Evolutionary conservation across 2,113 vertebrate genomes (phyloP), one percentile per base, ranked within the genome.

Genomic region (Nothocercus nigrocapillus): DNA sequence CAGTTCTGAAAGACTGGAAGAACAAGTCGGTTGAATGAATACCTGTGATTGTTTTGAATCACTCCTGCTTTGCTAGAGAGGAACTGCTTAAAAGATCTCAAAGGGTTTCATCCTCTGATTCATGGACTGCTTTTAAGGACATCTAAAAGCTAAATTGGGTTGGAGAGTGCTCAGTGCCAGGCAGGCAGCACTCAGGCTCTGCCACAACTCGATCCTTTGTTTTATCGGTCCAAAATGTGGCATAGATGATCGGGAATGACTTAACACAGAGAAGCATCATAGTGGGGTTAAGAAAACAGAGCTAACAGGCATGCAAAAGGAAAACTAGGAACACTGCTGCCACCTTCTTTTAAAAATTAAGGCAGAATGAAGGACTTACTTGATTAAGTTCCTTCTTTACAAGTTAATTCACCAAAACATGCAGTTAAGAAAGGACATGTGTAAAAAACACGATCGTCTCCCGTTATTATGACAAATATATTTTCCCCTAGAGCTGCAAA

Each of bases 201-300:
- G 81, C 74, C 85, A 89, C 59, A 67, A 12, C 36, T 34, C 28
- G 62, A 79, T 79, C 67, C 22, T 87, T 86, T 80, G 74, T 66
- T 54, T 63, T 67, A 17, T 64, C 83, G 84, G 30, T 92, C 59
- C 54, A 70, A 92, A 96, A 84, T 14, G 45, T 63, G 87, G 63
- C 28, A 58, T 14, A 73, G 81, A 58, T 85, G 74, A 89, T 89
- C 1, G 2, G 47, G 90, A 92, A 92, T 25, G 62, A 45, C 44
- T 94, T 12, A 82, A 82, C 27, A 16, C 1, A 3, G 16, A 90
- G 81, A 82, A 93, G 76, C 66, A 64, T 47, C 63, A 79, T 30
- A 77, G 77, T 19, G 63, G 59, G 88, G 93, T 90, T 89, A 89
- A 13, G 13, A 93, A 94, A 96, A 59, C 93, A 95, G 82, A 93